A percentile compares a stretch with the other conserved stretches of the same genome.
Evolutionary conservation across 2,888 invertebrate species (phyloP).

Genomic region (Hedya salicella): DNA sequence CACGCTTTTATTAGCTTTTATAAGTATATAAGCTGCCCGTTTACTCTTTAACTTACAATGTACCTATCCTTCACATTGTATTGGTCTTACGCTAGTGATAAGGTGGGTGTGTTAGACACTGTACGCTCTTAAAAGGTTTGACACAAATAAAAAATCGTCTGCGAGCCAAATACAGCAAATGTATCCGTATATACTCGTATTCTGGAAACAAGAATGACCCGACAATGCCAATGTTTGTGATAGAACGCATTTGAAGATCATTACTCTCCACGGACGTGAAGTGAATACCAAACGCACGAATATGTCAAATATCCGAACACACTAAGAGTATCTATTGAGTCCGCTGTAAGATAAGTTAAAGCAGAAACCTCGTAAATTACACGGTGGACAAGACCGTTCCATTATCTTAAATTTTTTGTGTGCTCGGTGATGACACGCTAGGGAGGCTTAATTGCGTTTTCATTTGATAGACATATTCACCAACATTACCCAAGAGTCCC

Average conservation of each 20-base stretch:
- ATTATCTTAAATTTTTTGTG: slow-evolving; percentile 27
- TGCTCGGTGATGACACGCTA: slow-evolving; percentile 11
- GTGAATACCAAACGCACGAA: slow-evolving; percentile 6
- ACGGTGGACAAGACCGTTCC: slow-evolving; percentile 13
- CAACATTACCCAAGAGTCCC: too few relatives aligned
- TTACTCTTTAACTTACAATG: too few relatives aligned
- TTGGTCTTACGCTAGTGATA: too few relatives aligned
- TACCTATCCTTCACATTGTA: too few relatives aligned
- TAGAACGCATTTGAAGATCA: not conserved
- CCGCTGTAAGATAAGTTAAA: not conserved
- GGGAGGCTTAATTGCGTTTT: slow-evolving; percentile 29
- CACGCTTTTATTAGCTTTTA: too few relatives aligned
- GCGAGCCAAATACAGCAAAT: not conserved
- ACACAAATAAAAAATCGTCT: not conserved
- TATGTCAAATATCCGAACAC: not conserved
- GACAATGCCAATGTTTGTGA: not conserved
- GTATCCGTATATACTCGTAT: not conserved
- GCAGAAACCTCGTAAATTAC: not conserved
- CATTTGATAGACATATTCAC: slow-evolving; percentile 14
- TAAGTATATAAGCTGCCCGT: too few relatives aligned
- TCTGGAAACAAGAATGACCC: not conserved
- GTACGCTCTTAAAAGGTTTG: too few relatives aligned
- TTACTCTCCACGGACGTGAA: not conserved
- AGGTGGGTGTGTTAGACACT: too few relatives aligned
- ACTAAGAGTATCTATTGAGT: not conserved